These are phyloP conservation scores for Leptinotarsa rubiginosa DNA, from an alignment of 2,888 invertebrate genomes.

Conservation along the genomic window DNA sequence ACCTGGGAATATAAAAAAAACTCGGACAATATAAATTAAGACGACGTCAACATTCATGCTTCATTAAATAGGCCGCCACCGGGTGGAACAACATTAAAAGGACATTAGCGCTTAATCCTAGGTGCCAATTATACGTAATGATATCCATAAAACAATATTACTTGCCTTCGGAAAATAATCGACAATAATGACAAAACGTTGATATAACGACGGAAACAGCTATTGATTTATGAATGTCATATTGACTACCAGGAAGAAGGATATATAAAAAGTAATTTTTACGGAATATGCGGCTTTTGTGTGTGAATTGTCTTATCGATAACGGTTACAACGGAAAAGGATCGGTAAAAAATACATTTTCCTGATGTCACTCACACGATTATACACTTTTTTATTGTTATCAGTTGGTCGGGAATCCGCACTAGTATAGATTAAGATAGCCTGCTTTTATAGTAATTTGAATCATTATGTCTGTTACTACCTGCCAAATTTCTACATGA, in stretches of 20 bases:
- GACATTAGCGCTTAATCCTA: neutral
- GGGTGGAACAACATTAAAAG: constrained; percentile 4
- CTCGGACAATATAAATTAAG: neutral
- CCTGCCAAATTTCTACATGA: no score
- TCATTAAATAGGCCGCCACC: neutral
- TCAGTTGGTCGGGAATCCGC: no score
- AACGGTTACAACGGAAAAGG: constrained; percentile 11
- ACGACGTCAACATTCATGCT: neutral
- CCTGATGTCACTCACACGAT: constrained; percentile 1
- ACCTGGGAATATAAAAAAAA: neutral
- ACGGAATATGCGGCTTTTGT: constrained; percentile 19
- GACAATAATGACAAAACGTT: constrained; percentile 25
- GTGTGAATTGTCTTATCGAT: constrained; percentile 9
- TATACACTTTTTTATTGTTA: neutral
- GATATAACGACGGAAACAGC: constrained; percentile 32
- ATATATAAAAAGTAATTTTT: constrained; percentile 12
- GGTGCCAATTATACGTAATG: constrained; percentile 2
- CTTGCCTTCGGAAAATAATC: constrained; percentile 12
- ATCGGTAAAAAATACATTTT: neutral
- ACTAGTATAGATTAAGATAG: no score
- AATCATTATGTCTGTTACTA: no score
- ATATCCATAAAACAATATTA: constrained; percentile 22
- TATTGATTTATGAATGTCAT: constrained; percentile 34
- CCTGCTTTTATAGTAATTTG: no score
- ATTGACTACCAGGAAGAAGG: neutral